A percentile compares a stretch with the other conserved stretches of the same genome.
phyloP scores from a whole-genome alignment of 2,113 vertebrate species.

The Oostethus manadensis region DNA sequence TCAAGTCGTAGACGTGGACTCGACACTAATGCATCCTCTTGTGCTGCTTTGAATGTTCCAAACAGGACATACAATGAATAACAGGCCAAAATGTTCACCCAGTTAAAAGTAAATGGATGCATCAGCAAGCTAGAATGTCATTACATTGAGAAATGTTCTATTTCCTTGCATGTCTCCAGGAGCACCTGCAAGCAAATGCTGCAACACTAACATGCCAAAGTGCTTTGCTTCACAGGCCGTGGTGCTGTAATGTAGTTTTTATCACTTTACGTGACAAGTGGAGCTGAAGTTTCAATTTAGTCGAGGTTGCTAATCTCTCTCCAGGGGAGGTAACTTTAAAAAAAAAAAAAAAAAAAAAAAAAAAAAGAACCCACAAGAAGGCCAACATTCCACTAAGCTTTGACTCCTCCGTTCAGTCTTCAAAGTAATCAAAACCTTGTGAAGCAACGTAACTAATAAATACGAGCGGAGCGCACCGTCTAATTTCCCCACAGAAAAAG shows the following conservation, averaged over 20 bases:
- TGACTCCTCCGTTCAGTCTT: slow-evolving; percentile 13
- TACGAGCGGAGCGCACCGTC: slow-evolving; percentile 2
- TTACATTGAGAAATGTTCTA: no score
- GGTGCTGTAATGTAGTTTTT: slow-evolving; percentile 34
- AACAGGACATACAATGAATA: no score
- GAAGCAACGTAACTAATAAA: slow-evolving; percentile 1
- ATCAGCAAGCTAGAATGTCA: no score
- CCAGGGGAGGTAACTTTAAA: slow-evolving; percentile 34
- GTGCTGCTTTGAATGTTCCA: neutral
- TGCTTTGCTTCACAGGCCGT: slow-evolving; percentile 17
- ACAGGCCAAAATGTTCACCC: neutral
- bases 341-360: slow-evolving; percentile 7
- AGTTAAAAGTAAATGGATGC: no score
- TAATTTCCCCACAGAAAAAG: no score
- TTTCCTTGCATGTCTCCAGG: neutral
- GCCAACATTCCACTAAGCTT: slow-evolving; percentile 32
- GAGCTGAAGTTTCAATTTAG: slow-evolving; percentile 34
- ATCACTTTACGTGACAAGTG: slow-evolving; percentile 39
- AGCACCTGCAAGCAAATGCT: slow-evolving; percentile 34
- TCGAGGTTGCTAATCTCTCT: slow-evolving; percentile 11
- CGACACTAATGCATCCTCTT: slow-evolving; percentile 21
- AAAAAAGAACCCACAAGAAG: slow-evolving; percentile 43
- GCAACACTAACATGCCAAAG: slow-evolving; percentile 13
- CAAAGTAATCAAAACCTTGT: slow-evolving; percentile 24
- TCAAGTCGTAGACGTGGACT: slow-evolving; percentile 28